These are phyloP conservation scores for Aldabrachelys gigantea DNA, from an alignment of 2,113 vertebrate genomes.

Conservation along the genomic window DNA sequence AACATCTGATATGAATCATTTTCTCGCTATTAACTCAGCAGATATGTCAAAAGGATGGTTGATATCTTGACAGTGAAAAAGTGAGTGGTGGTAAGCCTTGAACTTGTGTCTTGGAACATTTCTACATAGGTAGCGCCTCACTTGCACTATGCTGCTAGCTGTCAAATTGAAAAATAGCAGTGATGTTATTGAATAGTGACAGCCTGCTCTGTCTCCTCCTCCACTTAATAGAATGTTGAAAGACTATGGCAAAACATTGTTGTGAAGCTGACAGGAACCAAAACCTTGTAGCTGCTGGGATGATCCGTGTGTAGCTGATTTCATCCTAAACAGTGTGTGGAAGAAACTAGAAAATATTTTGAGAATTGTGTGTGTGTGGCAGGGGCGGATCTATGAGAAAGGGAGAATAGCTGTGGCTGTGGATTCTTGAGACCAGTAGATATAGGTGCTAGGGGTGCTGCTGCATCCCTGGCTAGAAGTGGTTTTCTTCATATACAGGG, in stretches of 20 bases:
- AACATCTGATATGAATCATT: background rate
- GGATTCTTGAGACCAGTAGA: background rate
- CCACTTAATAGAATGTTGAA: constrained; percentile 30
- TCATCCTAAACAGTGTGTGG: background rate
- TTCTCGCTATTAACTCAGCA: background rate
- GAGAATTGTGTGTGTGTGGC: background rate
- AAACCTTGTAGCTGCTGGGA: background rate
- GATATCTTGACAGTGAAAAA: background rate
- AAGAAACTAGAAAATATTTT: background rate
- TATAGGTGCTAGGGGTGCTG: too few relatives aligned
- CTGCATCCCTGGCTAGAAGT: too few relatives aligned
- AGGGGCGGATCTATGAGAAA: background rate
- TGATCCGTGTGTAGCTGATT: background rate
- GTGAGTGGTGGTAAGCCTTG: background rate
- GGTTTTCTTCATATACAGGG: too few relatives aligned
- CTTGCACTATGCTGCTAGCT: background rate
- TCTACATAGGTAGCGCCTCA: background rate
- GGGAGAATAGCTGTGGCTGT: rapidly evolving
- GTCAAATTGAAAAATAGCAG: background rate
- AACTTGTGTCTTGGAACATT: rapidly evolving
- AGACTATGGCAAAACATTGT: constrained; percentile 25
- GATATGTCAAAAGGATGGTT: background rate
- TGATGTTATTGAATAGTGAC: background rate
- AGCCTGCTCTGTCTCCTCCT: constrained; percentile 27
- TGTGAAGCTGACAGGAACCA: background rate